These are phyloP conservation scores for Taxidea taxus DNA, from an alignment of 2,113 vertebrate species.

Conservation along the genomic window DNA sequence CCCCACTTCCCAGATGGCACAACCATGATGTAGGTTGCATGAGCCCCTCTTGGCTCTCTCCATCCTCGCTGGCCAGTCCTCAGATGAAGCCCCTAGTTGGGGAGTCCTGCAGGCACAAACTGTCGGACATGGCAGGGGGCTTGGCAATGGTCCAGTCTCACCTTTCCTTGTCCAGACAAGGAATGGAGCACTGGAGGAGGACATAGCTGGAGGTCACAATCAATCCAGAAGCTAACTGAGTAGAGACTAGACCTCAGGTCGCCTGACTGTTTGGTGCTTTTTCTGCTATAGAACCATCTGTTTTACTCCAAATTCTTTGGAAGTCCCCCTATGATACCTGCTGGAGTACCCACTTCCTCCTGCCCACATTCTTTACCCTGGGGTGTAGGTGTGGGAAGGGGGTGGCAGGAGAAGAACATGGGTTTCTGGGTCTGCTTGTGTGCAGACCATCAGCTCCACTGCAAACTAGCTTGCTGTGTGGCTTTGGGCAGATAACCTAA, in stretches of 20 bases:
- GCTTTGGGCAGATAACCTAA: neutral
- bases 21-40: neutral
- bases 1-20: neutral
- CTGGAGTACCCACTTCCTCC: neutral
- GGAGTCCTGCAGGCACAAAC: neutral
- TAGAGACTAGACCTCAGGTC: neutral
- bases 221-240: neutral
- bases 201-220: neutral
- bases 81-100: neutral
- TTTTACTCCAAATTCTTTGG: neutral
- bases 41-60: neutral
- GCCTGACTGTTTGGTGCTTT: neutral
- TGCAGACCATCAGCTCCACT: neutral
- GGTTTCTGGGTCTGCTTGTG: neutral
- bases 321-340: neutral
- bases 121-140: neutral
- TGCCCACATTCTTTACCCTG: neutral
- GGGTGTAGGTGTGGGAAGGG: neutral
- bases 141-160: neutral
- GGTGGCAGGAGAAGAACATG: neutral
- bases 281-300: accelerated
- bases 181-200: neutral
- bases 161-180: neutral
- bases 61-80: neutral
- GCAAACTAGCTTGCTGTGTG: neutral